Base-by-base conservation (phyloP, 2,888 invertebrate genomes). In the Caenorhabditis plicata region DNA sequence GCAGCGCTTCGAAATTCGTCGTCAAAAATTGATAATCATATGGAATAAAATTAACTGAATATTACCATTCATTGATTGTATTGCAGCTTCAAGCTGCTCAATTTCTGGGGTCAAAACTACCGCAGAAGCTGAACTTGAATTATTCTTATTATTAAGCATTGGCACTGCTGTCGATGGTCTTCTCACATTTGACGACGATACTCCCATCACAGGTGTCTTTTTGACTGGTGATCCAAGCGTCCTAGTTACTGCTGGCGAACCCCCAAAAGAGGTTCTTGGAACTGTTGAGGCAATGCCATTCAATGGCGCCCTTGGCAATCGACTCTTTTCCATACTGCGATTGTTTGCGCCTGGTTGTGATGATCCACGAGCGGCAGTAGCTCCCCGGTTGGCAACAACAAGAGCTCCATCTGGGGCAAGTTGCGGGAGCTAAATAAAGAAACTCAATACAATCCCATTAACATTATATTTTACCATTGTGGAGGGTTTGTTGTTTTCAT, bases 151-250 rank as follows among this genome's bases (percentile, higher is more conserved):
- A 3, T 50, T 50, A 13, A 54, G 43, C 31, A 51, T 58, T 1
- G 50, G 46, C n/a, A 53, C 43, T 19, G 53, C 47, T 4, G 43
- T 33, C 35, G 63, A 45, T 22, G 56, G 53, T 11, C 64, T 50
- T 20, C 61, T 58, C 3, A 45, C 50, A 7, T 46, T 39, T 19
- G 64, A 64, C 17, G 54, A 52, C 2, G 58, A 58, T 3, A 69
- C 48, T 3, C 69, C 69, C 69, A 69, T 69, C 7, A 61, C 62
- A 4, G 69, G 69, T 22, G 62, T 62, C 32, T 67, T 69, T 38
- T 67, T 69, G 2, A 67, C 60, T 2, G 69, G 69, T 0, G 69
- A 69, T 15, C 49, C 47, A 36, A 53, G 49, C 17, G 41, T 51
- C 3, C 64, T 50, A 22, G 51, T 29, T 25, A 1, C 22, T 2